These are phyloP conservation scores for Mythimna vitellina DNA, from an alignment of 2,888 invertebrate genomes.

Conservation along the genomic window DNA sequence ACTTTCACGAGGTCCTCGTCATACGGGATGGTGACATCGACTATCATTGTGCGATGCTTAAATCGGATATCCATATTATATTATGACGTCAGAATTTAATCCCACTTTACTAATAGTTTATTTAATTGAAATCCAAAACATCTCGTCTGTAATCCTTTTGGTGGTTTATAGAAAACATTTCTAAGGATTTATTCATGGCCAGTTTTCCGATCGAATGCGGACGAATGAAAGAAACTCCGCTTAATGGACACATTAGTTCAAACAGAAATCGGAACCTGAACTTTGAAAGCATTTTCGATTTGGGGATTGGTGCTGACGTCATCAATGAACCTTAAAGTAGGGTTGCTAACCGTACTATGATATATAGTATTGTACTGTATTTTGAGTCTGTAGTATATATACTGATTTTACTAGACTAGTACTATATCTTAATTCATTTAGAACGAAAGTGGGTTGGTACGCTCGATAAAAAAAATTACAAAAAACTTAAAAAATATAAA, in stretches of 20 bases:
- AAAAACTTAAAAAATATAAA: too few species aligned
- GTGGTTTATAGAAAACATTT: conserved; percentile 9
- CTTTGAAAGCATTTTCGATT: conserved; percentile 27
- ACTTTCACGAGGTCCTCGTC: too few species aligned
- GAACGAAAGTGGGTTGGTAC: too few species aligned
- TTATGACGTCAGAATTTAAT: conserved; percentile 9
- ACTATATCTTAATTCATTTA: too few species aligned
- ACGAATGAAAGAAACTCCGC: background rate
- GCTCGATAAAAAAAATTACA: too few species aligned
- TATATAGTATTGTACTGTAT: too few species aligned
- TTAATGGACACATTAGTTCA: conserved; percentile 31
- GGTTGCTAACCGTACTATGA: too few species aligned
- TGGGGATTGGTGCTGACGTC: conserved; percentile 16
- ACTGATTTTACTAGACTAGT: too few species aligned
- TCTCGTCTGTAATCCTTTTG: background rate
- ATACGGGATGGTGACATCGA: too few species aligned
- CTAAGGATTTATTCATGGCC: conserved; percentile 3
- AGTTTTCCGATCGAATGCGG: background rate
- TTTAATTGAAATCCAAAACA: conserved; percentile 15
- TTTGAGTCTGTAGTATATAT: too few species aligned
- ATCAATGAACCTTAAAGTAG: conserved; percentile 1
- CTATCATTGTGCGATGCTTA: too few species aligned
- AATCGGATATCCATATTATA: too few species aligned
- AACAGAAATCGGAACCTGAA: conserved; percentile 10
- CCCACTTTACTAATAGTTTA: conserved; percentile 18